Percentiles rank a stretch among this genome's conserved stretches.
Conservation (phyloP, 1,140 invertebrate genomes). For the Ladona fulva region DNA sequence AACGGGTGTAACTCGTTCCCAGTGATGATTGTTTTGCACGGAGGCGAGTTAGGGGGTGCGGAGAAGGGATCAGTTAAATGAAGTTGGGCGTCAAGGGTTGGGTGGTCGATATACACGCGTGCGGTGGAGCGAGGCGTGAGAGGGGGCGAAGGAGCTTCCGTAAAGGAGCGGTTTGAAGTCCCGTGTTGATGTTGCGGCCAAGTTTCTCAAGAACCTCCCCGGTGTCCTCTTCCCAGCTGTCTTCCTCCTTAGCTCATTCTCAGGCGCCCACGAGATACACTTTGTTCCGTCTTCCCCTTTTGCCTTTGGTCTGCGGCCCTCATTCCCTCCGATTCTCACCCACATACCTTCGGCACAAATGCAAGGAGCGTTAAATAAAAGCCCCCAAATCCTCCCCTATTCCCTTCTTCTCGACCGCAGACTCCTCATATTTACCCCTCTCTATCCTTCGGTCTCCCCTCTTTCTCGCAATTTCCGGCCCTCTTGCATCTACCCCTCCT, state of each 20-base stretch:
- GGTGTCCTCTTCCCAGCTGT: neutral
- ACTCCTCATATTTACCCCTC: too few species aligned
- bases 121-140: neutral
- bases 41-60: neutral
- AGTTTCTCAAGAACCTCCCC: neutral
- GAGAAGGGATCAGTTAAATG: too few species aligned
- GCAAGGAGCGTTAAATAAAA: neutral
- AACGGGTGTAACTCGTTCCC: too few species aligned
- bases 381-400: neutral
- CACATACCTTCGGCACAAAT: neutral
- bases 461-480: too few species aligned
- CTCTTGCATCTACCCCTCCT: too few species aligned
- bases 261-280: neutral
- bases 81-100: too few species aligned
- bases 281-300: neutral
- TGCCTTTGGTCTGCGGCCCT: neutral
- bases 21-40: neutral
- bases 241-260: neutral
- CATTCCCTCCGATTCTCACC: neutral
- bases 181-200: neutral
- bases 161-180: neutral
- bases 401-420: neutral
- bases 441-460: too few species aligned
- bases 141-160: neutral
- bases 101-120: too few species aligned